These are phyloP conservation scores for Spea hammondii DNA, from an alignment of 2,797 vertebrate genomes.

Conservation along the genomic window DNA sequence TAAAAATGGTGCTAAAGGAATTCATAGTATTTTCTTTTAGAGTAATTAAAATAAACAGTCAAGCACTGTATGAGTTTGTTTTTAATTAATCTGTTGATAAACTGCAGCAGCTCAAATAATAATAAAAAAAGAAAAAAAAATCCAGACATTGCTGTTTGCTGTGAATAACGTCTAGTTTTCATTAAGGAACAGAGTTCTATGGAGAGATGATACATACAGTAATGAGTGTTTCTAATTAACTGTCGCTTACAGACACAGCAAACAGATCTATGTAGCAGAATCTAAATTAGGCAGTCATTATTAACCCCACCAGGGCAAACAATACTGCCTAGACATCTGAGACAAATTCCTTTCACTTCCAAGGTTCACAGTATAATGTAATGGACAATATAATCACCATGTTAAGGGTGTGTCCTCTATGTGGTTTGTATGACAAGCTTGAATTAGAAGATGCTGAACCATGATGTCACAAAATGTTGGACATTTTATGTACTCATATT, in stretches of 20 bases:
- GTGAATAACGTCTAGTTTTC: constrained; percentile 39
- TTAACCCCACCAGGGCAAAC: constrained; percentile 5
- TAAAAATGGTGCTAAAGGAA: background rate
- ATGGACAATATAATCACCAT: too few relatives aligned
- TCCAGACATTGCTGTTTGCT: constrained; percentile 25
- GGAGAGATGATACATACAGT: constrained; percentile 40
- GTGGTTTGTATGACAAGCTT: too few relatives aligned
- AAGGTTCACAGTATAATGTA: background rate
- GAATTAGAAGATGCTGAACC: too few relatives aligned
- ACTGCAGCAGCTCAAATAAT: constrained; percentile 42
- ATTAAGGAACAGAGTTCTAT: constrained; percentile 41
- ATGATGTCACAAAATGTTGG: too few relatives aligned
- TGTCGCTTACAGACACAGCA: constrained; percentile 16
- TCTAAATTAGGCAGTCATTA: background rate
- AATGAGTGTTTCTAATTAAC: constrained; percentile 41
- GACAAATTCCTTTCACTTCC: background rate
- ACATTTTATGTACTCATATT: too few relatives aligned
- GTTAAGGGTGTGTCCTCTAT: too few relatives aligned
- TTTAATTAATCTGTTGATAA: constrained; percentile 51
- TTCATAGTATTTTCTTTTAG: constrained; percentile 22
- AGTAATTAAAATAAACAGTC: constrained; percentile 47
- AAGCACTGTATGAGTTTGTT: constrained; percentile 26
- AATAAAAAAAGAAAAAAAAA: constrained; percentile 43
- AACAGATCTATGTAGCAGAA: constrained; percentile 19
- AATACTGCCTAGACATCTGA: background rate